Conservation (phyloP, 2,113 vertebrate species). For the Mormyrus iriodes region DNA sequence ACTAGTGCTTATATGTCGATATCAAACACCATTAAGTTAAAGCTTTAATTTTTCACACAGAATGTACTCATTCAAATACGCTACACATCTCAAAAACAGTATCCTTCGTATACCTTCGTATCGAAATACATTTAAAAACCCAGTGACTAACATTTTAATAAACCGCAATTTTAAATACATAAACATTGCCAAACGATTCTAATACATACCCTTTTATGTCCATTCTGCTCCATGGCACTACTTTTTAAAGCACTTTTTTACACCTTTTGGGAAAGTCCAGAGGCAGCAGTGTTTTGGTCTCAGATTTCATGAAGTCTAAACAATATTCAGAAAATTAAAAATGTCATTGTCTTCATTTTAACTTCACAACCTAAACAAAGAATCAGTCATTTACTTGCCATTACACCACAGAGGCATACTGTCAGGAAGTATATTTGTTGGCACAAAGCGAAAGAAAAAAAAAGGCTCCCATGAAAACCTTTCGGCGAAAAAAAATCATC, state of each 20-base stretch:
- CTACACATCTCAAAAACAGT: background rate
- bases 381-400: slow-evolving; percentile 6
- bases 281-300: slow-evolving; percentile 18
- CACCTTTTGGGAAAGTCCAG: slow-evolving; percentile 20
- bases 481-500: background rate
- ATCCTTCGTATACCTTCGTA: background rate
- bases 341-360: slow-evolving; percentile 10
- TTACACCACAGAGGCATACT: background rate
- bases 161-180: background rate
- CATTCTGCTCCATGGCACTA: slow-evolving; percentile 18
- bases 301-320: slow-evolving; percentile 21
- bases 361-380: slow-evolving; percentile 10
- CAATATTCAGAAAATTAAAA: slow-evolving; percentile 17
- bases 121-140: background rate
- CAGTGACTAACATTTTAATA: background rate
- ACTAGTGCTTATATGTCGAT: background rate
- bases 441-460: background rate
- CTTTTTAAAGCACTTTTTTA: slow-evolving; percentile 14
- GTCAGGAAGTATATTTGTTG: background rate
- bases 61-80: background rate
- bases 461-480: background rate
- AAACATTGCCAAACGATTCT: slow-evolving; percentile 12
- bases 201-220: slow-evolving; percentile 21
- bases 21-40: background rate
- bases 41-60: background rate